Evolutionary conservation across 2,113 vertebrate species (phyloP), one percentile per base, ranked within the genome.

Genomic region (Holacanthus passer): DNA sequence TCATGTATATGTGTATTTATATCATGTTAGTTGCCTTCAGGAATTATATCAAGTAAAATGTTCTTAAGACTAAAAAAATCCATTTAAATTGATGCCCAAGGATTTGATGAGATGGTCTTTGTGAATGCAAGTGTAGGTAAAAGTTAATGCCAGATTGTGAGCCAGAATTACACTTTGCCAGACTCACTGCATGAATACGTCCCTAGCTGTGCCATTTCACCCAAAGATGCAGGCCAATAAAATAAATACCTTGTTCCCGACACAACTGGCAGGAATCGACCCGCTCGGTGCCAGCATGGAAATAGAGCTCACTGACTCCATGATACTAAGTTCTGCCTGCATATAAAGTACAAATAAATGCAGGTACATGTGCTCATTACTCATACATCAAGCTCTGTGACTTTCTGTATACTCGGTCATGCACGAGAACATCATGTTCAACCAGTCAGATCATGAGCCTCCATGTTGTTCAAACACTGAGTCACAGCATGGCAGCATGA

Each of bases 391-490:
- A 78, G 53, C 52, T 37, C 43, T 59, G 27, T 76, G 55, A 56
- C 56, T 73, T 39, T 65, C 50, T 58, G 58, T 82, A 31, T 37
- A 66, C 77, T 81, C 59, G 39, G 52, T 64, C 66, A 81, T 55
- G 81, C 65, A 73, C 29, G 6, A 81, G 86, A 68, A 83, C 86
- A 83, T 85, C 66, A 32, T 82, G 87, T 77, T 75, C 87, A 82
- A 47, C 79, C 81, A 62, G 78, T 77, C 47, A 43, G 80, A 77
- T 81, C 78, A 55, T 37, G 5, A 70, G 70, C 66, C 79, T 60
- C 27, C 29, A 14, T 81, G 89, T 88, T 88, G 88, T 89, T 87
- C 89, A 92, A 88, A 89, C 83, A 86, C 70, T 73, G 76, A 91
- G 72, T 75, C 89, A 50, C 71, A 79, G 86, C 67, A n/a, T 68